phyloP scores from a whole-genome alignment of 2,888 invertebrate genomes.

The Eupithecia abbreviata region DNA sequence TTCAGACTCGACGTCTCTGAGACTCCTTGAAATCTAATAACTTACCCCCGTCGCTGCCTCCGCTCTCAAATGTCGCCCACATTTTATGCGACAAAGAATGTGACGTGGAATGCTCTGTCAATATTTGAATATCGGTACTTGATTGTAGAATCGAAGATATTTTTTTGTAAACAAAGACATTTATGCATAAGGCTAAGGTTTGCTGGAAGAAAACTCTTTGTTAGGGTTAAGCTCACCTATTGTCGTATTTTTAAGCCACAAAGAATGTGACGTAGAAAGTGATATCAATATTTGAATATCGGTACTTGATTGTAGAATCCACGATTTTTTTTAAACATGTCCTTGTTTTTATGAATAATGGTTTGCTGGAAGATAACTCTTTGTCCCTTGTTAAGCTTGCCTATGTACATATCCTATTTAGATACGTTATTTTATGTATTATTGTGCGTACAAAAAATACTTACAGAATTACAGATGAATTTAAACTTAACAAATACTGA shows the following conservation, averaged over 20 bases:
- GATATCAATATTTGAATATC: background rate
- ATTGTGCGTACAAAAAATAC: no score
- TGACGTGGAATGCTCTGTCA: background rate
- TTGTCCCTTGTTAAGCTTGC: no score
- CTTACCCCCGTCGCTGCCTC: background rate
- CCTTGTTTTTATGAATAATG: background rate
- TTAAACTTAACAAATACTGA: no score
- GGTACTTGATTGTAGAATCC: background rate
- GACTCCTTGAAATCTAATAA: slow-evolving; percentile 18
- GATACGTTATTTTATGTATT: no score
- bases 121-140: background rate
- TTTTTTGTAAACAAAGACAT: background rate
- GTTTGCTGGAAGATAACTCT: no score
- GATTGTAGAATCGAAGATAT: background rate
- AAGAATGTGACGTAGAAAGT: background rate
- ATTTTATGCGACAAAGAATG: background rate
- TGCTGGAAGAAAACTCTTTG: no score
- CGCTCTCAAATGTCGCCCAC: slow-evolving; percentile 2
- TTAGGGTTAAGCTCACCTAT: no score
- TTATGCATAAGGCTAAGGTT: background rate
- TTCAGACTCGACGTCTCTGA: slow-evolving; percentile 3
- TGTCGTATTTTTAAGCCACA: background rate
- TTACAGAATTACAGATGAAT: no score
- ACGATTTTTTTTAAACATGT: background rate
- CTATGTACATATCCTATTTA: no score